phyloP scores from a whole-genome alignment of 2,113 vertebrate genomes.

The Anolis sagrei region DNA sequence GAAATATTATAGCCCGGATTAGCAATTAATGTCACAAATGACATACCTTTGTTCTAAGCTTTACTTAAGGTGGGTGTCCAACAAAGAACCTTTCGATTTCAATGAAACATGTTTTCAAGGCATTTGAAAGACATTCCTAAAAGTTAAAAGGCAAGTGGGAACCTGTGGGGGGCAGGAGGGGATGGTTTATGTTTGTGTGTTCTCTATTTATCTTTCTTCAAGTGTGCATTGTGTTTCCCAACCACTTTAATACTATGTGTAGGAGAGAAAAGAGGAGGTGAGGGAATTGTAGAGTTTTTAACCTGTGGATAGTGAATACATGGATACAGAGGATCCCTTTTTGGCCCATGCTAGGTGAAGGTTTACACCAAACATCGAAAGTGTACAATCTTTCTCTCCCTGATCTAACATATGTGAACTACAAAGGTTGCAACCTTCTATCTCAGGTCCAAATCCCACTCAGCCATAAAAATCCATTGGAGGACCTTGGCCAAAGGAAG shows the following conservation, averaged over 20 bases:
- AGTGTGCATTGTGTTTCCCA: background rate
- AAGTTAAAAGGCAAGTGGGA: conserved; percentile 48
- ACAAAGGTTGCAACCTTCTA: background rate
- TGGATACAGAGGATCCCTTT: no score
- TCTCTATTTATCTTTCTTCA: background rate
- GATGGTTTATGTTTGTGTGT: background rate
- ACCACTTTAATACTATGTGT: background rate
- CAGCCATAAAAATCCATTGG: no score
- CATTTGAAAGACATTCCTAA: conserved; percentile 66
- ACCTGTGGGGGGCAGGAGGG: background rate
- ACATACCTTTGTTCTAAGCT: conserved; percentile 48
- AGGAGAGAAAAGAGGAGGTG: background rate
- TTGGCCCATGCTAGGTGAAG: no score
- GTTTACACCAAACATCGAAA: no score
- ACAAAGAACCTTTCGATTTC: conserved; percentile 53
- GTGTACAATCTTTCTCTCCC: no score
- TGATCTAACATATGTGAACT: background rate
- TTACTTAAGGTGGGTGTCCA: conserved; percentile 63
- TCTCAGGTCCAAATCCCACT: no score
- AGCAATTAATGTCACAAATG: conserved; percentile 72
- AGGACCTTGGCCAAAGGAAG: no score
- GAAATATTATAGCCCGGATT: conserved; percentile 72
- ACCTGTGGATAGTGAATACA: no score
- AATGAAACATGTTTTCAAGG: conserved; percentile 64
- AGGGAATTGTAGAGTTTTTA: background rate